Evolutionary conservation across 2,797 vertebrate genomes (phyloP).

Genomic region (Malacoctenus gilli): DNA sequence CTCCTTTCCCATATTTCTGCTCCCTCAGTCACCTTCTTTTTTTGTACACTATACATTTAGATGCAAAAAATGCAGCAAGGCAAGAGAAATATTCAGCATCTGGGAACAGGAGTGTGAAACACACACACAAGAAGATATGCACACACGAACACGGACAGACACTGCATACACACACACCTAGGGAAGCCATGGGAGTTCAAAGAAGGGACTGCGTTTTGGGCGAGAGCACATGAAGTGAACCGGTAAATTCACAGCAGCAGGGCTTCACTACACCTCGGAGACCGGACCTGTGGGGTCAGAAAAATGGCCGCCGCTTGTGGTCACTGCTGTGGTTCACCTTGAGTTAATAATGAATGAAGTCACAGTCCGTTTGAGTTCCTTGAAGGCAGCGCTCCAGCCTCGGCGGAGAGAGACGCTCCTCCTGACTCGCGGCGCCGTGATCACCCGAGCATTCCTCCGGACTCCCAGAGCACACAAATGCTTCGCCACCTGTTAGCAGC

Average conservation of each 20-base stretch:
- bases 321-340: constrained; percentile 22
- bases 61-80: constrained; percentile 52
- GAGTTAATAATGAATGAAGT: constrained; percentile 61
- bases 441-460: constrained; percentile 47
- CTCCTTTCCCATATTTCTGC: constrained; percentile 41
- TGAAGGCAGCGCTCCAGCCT: constrained; percentile 33
- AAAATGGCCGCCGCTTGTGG: constrained; percentile 30
- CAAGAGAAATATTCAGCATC: constrained; percentile 42
- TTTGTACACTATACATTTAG: constrained; percentile 39
- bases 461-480: constrained; percentile 66
- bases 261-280: constrained; percentile 50
- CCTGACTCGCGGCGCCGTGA: constrained; percentile 51
- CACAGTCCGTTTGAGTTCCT: constrained; percentile 49
- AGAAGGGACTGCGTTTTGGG: constrained; percentile 41
- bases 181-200: constrained; percentile 59
- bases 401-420: constrained; percentile 28
- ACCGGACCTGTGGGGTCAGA: constrained; percentile 17
- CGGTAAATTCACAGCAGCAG: constrained; percentile 46
- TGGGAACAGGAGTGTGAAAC: constrained; percentile 35
- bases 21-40: constrained; percentile 41
- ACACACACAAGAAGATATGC: background rate
- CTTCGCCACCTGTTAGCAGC: constrained; percentile 76
- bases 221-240: constrained; percentile 43
- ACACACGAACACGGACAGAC: constrained; percentile 15
- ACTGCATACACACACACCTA: constrained; percentile 29